Base-by-base conservation (phyloP, 1,140 invertebrate species). In the Tetramorium simillimum region DNA sequence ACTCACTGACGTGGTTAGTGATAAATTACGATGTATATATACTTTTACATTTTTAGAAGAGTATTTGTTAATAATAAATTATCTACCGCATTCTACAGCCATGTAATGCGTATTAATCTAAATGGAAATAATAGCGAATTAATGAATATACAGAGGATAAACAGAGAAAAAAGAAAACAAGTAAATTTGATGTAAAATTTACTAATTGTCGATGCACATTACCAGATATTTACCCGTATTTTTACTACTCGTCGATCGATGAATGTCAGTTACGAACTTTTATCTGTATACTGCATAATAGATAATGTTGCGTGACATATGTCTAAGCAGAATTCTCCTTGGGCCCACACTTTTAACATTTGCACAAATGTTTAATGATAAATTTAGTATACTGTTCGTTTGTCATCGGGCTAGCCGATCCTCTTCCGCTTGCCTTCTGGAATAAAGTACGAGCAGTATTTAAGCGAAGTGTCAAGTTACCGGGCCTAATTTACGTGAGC, bases 291-390 rank as follows among this genome's bases (percentile, higher is more conserved):
- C 37, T n/a, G 37, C 43, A 53, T 65, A 21, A 24, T 65, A 37
- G 40, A 77, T 77, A 78, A 77, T 51, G 3, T 7, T 9, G n/a
- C 21, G 16, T 76, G n/a, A 76, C 37, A 51, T 37, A 63, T 78
- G n/a, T 78, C 0, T 2, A 49, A 4, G 10, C 33, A 10, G 28
- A 33, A 62, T 46, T 63, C 3, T 63, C 24, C 6, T 67, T 53
- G 24, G 37, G 4, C 16, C 1, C 24, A 58, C 46, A 51, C 21
- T 78, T 60, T 84, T 86, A 65, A 91, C 73, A 86, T 85, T 91
- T 78, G 70, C 37, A 63, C 80, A 80, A 67, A 33, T 84, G 43
- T 43, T 65, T 16, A 73, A 33, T 21, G 69, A 63, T 43, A 73
- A 69, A 85, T 76, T 65, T 65, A n/a, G 0, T 33, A 14, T 65